phyloP scores from a whole-genome alignment of 2,113 vertebrate genomes.

The Aplodontia rufa region DNA sequence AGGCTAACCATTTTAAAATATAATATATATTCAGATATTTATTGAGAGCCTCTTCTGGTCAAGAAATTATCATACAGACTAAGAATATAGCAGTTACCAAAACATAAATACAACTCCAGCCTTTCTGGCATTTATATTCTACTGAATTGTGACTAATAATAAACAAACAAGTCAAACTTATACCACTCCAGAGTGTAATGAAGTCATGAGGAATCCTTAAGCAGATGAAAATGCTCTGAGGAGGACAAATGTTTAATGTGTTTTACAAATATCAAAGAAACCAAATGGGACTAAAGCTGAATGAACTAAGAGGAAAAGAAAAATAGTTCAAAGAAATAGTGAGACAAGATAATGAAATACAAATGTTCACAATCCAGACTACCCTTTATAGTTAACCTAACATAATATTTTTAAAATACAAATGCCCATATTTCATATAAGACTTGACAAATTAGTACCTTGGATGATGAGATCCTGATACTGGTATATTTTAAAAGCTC shows the following conservation, averaged over 20 bases:
- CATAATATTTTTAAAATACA: not conserved
- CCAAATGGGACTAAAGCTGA: not conserved
- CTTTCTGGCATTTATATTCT: not conserved
- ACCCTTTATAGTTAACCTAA: not conserved
- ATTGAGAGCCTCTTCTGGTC: not conserved
- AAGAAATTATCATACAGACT: not conserved
- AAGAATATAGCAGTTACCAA: not conserved
- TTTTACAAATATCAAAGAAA: constrained; percentile 38
- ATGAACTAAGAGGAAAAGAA: not conserved
- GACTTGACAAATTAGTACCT: not conserved
- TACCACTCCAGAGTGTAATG: not conserved
- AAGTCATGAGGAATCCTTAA: not conserved
- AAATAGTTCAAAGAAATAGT: not conserved
- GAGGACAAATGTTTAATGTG: not conserved
- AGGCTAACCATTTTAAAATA: not conserved
- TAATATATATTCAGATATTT: not conserved
- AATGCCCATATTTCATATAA: not conserved
- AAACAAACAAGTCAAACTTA: not conserved
- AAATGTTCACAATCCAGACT: not conserved
- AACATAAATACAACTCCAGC: not conserved
- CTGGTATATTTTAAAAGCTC: not conserved
- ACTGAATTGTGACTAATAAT: not conserved
- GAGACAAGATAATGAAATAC: not conserved
- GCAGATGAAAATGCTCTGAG: not conserved
- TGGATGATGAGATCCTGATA: not conserved